A percentile compares a stretch with the other conserved stretches of the same genome.
These are phyloP conservation scores for Ivindomyrus marchei DNA, from an alignment of 2,113 vertebrate genomes.

Conservation along the genomic window DNA sequence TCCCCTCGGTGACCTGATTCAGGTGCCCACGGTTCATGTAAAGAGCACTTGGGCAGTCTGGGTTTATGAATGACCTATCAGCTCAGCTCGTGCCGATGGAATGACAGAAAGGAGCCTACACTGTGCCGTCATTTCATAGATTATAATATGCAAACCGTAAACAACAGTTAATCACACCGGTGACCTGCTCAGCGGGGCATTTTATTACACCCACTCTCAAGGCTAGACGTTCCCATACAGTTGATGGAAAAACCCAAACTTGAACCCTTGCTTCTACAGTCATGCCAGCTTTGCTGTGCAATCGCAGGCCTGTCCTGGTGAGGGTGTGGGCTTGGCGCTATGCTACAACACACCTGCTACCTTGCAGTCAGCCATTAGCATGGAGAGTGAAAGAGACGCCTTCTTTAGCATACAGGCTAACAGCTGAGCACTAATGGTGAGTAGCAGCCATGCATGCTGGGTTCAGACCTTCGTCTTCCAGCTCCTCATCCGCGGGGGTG, in stretches of 20 bases:
- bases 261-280: background rate
- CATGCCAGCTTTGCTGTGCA: background rate
- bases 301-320: background rate
- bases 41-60: background rate
- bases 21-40: background rate
- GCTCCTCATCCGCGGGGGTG: conserved; percentile 63
- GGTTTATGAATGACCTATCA: background rate
- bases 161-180: background rate
- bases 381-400: background rate
- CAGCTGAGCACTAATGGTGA: background rate
- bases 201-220: background rate
- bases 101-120: background rate
- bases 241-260: background rate
- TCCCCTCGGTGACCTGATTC: background rate
- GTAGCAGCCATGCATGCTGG: background rate
- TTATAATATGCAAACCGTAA: background rate
- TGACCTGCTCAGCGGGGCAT: background rate
- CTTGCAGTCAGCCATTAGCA: background rate
- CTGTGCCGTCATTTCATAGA: too few relatives aligned
- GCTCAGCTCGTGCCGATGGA: background rate
- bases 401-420: background rate
- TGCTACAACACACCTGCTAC: background rate
- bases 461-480: conserved; percentile 62
- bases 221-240: background rate
- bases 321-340: background rate